Evolutionary conservation across 92 coral and sea anemone species (phyloP).

Genomic region (Porites divaricata): DNA sequence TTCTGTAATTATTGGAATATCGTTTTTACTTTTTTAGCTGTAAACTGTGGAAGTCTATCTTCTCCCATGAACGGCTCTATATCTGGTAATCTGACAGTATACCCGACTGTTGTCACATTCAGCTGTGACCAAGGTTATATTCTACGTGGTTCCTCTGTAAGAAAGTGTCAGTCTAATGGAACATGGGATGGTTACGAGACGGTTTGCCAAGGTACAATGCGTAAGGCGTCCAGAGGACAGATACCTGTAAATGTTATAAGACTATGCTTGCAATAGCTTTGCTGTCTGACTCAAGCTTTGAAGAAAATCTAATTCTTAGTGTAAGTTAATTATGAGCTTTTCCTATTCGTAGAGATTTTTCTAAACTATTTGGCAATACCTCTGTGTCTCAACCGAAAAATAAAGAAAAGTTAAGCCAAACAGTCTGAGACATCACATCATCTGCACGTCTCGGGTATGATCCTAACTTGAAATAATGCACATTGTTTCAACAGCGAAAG

Average conservation of each 20-base stretch:
- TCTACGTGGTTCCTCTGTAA: slow-evolving; percentile 49
- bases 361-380: too few species aligned
- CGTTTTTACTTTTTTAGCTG: slow-evolving; percentile 2
- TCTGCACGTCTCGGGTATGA: too few species aligned
- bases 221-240: background rate
- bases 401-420: too few species aligned
- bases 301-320: too few species aligned
- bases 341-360: too few species aligned
- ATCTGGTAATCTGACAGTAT: slow-evolving; percentile 38
- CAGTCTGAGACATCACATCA: too few species aligned
- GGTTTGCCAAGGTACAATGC: slow-evolving; percentile 28
- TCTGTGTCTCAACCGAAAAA: too few species aligned
- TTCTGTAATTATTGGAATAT: too few species aligned
- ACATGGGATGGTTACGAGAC: slow-evolving; percentile 49
- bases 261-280: too few species aligned
- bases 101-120: slow-evolving; percentile 36
- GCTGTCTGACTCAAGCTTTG: too few species aligned
- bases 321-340: too few species aligned
- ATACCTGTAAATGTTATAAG: too few species aligned
- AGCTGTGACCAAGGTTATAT: slow-evolving; percentile 59
- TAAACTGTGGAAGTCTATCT: slow-evolving; percentile 32
- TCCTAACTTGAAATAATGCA: background rate
- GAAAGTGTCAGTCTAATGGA: slow-evolving; percentile 54
- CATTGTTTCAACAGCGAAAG: slow-evolving; percentile 18
- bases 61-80: slow-evolving; percentile 13